These are phyloP conservation scores for Phalacrocorax brasilianus DNA, from an alignment of 2,113 vertebrate species.

Conservation along the genomic window DNA sequence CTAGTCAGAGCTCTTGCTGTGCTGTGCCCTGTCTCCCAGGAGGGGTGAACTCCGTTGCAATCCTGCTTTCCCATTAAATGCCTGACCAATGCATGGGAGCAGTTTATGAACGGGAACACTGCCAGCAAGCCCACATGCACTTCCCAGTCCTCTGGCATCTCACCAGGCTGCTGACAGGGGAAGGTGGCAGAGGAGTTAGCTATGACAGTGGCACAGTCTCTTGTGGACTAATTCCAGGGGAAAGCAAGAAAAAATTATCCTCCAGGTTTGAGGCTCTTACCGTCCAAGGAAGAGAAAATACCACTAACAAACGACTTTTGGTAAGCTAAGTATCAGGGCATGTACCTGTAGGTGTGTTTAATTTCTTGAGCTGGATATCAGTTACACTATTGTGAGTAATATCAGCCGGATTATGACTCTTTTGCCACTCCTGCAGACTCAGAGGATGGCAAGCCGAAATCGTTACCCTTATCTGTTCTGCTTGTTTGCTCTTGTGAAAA, in stretches of 20 bases:
- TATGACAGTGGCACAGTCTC: not conserved
- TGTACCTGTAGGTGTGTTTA: not conserved
- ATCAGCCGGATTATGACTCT: not conserved
- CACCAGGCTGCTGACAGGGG: not conserved
- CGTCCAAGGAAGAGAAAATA: not conserved
- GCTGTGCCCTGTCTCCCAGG: not conserved
- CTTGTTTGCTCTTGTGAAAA: conserved; percentile 36
- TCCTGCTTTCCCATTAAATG: not conserved
- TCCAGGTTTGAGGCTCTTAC: not conserved
- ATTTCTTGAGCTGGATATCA: not conserved
- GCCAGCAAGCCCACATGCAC: not conserved
- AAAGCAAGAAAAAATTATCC: not conserved
- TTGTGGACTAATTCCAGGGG: not conserved
- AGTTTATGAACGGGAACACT: not conserved
- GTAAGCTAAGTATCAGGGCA: not conserved
- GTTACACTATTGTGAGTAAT: not conserved
- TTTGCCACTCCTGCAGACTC: not conserved
- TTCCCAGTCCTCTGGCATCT: not conserved
- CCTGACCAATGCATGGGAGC: not conserved
- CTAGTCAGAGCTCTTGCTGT: not conserved
- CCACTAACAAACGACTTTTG: not conserved
- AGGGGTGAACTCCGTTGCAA: not conserved
- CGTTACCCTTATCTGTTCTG: not conserved
- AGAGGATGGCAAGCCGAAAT: not conserved
- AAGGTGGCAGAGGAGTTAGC: not conserved